These are phyloP conservation scores for Muschampia plurimacula DNA, from an alignment of 2,888 invertebrate species.

Conservation along the genomic window DNA sequence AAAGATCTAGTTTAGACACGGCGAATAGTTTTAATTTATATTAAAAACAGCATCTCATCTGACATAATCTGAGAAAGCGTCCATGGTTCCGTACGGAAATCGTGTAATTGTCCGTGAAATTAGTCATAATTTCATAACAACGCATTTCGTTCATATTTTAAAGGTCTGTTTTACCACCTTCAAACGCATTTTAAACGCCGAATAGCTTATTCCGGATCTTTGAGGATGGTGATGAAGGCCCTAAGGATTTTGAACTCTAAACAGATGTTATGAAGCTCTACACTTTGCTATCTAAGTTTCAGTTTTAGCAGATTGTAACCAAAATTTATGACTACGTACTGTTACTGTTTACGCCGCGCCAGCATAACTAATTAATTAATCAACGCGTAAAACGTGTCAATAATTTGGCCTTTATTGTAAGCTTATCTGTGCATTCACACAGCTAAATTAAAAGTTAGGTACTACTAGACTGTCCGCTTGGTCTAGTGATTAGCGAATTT, in stretches of 20 bases:
- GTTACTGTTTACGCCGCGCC: conserved; percentile 61
- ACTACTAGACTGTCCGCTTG: no score
- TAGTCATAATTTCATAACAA: background rate
- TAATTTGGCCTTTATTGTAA: conserved; percentile 57
- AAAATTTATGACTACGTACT: conserved; percentile 68
- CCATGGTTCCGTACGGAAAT: background rate
- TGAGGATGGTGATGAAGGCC: no score
- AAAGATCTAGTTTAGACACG: conserved; percentile 22
- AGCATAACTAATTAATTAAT: conserved; percentile 80
- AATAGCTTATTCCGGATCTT: no score
- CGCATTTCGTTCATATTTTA: background rate
- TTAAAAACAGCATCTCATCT: conserved; percentile 16
- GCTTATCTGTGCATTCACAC: conserved; percentile 52
- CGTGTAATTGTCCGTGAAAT: background rate
- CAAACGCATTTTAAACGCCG: no score
- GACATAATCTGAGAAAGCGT: conserved; percentile 24
- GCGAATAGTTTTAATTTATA: conserved; percentile 21
- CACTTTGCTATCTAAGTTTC: conserved; percentile 42
- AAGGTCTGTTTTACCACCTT: background rate
- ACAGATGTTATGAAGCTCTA: conserved; percentile 23
- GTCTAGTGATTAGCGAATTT: no score
- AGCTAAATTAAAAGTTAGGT: conserved; percentile 14
- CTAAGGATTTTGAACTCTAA: conserved; percentile 6
- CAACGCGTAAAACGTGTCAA: conserved; percentile 64
- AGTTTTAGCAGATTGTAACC: conserved; percentile 51